Evolutionary conservation across 1,140 invertebrate species (phyloP), one percentile per base, ranked within the genome.

Genomic region (Drosophila willistoni): DNA sequence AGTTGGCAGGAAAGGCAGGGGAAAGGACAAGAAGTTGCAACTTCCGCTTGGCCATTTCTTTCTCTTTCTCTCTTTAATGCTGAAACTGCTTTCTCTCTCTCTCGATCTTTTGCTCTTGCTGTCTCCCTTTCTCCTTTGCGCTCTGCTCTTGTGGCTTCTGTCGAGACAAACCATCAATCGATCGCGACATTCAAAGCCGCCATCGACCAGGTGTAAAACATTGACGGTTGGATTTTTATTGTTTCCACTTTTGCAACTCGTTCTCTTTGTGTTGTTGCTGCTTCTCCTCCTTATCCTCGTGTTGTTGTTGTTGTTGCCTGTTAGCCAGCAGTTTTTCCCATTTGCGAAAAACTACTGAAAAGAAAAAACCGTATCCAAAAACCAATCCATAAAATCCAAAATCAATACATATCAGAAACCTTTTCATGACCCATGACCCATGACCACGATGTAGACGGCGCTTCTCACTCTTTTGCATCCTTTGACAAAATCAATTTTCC

Each of bases 241-340:
- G 76, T 86, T 79, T 72, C 64, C 59, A 59, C 63, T 63, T n/a
- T 56, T 56, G 68, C 81, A 87, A 87, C 83, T 87, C 83, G 79
- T 87, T 87, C 72, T 66, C 76, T 57, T 86, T 82, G 82, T 82
- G 65, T 14, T 7, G 42, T 25, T 42, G 41, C 13, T 42, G 44
- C 14, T 47, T 14, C 17, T 51, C 5, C 17, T 22, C 1, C 9
- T 22, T 7, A 9, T 51, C 1, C 7, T 17, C 14, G 9, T 47
- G 14, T 19, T 47, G 44, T 47, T 47, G 14, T 47, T 47, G 42
- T 17, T 17, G 29, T 6, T 7, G 29, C 29, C 5, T 29, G 44
- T 51, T 51, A 36, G 71, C 71, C 61, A 56, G 66, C 62, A 71
- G 44, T 71, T 64, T 80, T 69, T 29, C 47, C 55, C 61, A 64